Conservation (phyloP, 2,797 vertebrate species). For the Smutsia temminckii region DNA sequence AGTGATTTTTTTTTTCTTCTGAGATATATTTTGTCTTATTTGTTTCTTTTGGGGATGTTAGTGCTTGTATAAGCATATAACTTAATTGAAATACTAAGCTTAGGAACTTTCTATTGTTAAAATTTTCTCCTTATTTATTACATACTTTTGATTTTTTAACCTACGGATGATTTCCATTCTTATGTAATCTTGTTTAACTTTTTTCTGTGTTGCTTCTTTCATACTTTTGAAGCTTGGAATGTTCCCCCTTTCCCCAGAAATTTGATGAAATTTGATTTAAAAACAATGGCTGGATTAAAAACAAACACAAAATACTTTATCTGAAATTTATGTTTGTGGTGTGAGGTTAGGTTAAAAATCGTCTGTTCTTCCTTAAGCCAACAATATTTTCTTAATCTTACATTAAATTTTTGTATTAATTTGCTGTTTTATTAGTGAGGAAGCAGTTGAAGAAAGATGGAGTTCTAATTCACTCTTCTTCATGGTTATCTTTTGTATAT, state of each 20-base stretch:
- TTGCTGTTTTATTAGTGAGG: slow-evolving; percentile 18
- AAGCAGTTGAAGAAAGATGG: slow-evolving; percentile 11
- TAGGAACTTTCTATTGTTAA: neutral
- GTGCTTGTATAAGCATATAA: neutral
- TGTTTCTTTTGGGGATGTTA: neutral
- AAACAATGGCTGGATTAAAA: slow-evolving; percentile 14
- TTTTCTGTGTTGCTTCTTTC: neutral
- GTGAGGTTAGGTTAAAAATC: neutral
- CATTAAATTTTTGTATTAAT: slow-evolving; percentile 28
- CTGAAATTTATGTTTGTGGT: neutral
- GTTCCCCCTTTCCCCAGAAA: neutral
- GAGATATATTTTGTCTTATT: neutral
- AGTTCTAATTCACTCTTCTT: neutral
- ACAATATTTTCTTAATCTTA: slow-evolving; percentile 1
- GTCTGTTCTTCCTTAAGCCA: neutral
- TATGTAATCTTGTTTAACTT: neutral
- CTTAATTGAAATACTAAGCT: slow-evolving; percentile 18
- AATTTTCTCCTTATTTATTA: neutral
- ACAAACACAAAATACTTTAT: neutral
- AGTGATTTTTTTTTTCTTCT: neutral
- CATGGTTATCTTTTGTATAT: neutral
- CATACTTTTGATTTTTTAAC: slow-evolving; percentile 7
- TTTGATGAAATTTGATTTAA: neutral
- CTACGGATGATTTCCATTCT: neutral
- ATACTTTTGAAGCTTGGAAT: neutral